Conservation (phyloP, 1,140 invertebrate species). For the Dinoponera quadriceps region DNA sequence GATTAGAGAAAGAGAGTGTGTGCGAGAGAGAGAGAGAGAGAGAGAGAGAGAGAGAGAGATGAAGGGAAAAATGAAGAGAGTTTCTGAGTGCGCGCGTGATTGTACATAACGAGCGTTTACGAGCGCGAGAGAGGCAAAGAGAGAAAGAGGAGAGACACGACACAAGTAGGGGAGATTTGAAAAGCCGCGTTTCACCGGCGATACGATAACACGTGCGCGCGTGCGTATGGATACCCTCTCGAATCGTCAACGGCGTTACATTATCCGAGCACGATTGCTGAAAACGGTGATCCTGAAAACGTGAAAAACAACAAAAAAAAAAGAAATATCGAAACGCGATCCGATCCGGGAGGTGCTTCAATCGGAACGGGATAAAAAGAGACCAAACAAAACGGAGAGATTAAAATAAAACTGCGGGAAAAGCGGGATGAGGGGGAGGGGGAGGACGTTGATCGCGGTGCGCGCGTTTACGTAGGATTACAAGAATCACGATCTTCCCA, state of each 20-base stretch:
- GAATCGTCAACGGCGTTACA: conserved; percentile 16
- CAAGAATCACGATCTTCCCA: conserved; percentile 55
- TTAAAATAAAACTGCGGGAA: too few species aligned
- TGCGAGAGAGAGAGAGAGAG: not conserved
- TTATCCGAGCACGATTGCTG: not conserved
- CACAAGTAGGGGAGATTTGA: conserved; percentile 24
- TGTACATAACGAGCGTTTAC: conserved; percentile 49
- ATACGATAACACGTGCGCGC: conserved; percentile 52
- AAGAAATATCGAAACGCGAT: too few species aligned
- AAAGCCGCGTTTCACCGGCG: conserved; percentile 13
- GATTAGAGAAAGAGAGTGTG: conserved; percentile 31
- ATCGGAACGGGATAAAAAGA: too few species aligned
- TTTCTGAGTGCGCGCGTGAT: conserved; percentile 23
- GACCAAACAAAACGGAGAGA: too few species aligned
- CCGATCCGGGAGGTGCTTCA: too few species aligned
- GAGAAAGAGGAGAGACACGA: conserved; percentile 46
- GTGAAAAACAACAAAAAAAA: too few species aligned
- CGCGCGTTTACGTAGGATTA: conserved; percentile 59
- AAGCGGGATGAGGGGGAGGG: not conserved
- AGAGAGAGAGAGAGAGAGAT: not conserved
- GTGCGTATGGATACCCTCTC: conserved; percentile 62
- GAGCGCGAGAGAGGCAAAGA: conserved; percentile 18
- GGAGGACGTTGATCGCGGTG: conserved; percentile 57
- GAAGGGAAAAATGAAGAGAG: conserved; percentile 28
- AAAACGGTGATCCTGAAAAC: conserved; percentile 13